phyloP scores from a whole-genome alignment of 2,888 invertebrate genomes.

The Polylopha cassiicola region DNA sequence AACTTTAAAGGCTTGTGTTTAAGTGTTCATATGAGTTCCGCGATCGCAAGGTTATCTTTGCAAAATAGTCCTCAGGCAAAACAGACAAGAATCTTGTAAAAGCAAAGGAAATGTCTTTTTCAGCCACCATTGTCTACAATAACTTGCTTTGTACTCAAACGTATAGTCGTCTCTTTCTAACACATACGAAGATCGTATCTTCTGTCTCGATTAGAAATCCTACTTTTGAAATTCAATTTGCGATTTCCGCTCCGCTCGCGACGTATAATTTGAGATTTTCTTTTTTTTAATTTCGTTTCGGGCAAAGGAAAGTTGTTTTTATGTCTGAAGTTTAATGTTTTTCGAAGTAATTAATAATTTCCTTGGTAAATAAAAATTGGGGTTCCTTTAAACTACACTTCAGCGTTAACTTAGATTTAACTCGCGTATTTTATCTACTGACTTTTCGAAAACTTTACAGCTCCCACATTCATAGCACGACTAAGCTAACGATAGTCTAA shows the following conservation, averaged over 20 bases:
- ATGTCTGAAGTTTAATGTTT: slow-evolving; percentile 13
- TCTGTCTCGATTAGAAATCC: slow-evolving; percentile 37
- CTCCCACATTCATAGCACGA: no score
- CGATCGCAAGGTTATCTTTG: slow-evolving; percentile 31
- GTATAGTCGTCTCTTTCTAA: slow-evolving; percentile 39
- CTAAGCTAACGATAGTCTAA: no score
- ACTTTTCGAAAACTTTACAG: no score
- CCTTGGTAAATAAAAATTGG: no score
- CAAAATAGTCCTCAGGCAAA: slow-evolving; percentile 56
- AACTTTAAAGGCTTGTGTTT: slow-evolving; percentile 18
- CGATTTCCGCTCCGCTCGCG: slow-evolving; percentile 53
- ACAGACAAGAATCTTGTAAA: slow-evolving; percentile 73
- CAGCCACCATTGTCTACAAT: slow-evolving; percentile 75
- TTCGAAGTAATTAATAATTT: no score
- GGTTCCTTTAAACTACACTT: no score
- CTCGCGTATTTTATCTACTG: no score
- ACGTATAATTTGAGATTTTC: slow-evolving; percentile 45
- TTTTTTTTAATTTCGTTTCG: slow-evolving; percentile 31
- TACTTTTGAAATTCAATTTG: slow-evolving; percentile 61
- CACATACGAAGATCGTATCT: slow-evolving; percentile 25
- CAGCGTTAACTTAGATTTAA: no score
- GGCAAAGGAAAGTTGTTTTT: slow-evolving; percentile 20
- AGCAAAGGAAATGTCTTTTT: slow-evolving; percentile 75
- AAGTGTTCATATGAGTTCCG: slow-evolving; percentile 9
- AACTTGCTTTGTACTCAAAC: slow-evolving; percentile 65